Evolutionary conservation across 2,888 invertebrate species (phyloP), one percentile per base, ranked within the genome.

Genomic region (Myathropa florea): DNA sequence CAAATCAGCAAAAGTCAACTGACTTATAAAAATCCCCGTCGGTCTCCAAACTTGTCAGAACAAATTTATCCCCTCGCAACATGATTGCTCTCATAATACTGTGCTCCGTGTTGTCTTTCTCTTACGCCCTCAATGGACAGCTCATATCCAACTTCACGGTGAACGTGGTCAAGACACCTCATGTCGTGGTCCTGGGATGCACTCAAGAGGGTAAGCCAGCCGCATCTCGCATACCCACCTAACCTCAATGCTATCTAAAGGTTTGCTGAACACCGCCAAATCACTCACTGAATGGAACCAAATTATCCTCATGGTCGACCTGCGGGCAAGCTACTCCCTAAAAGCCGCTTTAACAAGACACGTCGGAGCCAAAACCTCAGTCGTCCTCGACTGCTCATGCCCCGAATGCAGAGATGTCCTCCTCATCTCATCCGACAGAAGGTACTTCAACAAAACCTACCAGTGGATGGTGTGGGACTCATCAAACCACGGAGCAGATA

Each of bases 381-480:
- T 91, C 10, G 79, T 91, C 60, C 87, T 91, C 10, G 89, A 92
- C 76, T 89, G 90, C 0, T 65, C 65, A 2, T 91, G 92, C n/a
- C 30, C 75, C 0, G 79, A 88, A 0, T 65, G 89, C 3, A 7
- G 53, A 14, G 26, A 24, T 0, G 65, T 91, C 0, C 83, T 92
- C 0, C 59, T 53, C 2, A 77, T 89, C 78, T 90, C 90, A 3
- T 90, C 91, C 14, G 63, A 73, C 0, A 28, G 83, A 21, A 88
- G 83, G 36, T 91, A 89, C 82, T 92, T 91, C 36, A 92, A 92
- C 68, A 92, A 91, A 84, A 91, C 92, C 0, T 92, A 91, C 82
- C 91, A 91, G 46, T 92, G 92, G 92, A 55, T 92, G 12, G 77
- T 92, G 14, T 89, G 90, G 89, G 90, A 91, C 67, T 61, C 88